These are phyloP conservation scores for Aplysina aerophoba DNA, from an alignment of 37 sponge, comb jelly and placozoan genomes.

Conservation along the genomic window DNA sequence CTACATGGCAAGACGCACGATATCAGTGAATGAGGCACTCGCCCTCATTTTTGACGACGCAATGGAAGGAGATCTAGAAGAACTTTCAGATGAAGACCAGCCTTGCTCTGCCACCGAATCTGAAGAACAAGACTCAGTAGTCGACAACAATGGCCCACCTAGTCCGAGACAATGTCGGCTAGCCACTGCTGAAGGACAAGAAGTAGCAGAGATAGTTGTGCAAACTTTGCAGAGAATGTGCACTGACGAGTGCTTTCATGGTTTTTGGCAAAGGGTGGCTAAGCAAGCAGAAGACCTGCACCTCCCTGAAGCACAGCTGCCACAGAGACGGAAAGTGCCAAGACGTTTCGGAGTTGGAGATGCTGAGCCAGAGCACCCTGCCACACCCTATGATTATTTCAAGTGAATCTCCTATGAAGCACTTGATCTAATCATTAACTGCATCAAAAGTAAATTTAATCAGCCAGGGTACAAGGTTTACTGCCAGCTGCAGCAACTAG, in stretches of 20 bases:
- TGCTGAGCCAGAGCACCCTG: too few species aligned
- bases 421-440: background rate
- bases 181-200: background rate
- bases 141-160: background rate
- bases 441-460: slow-evolving; percentile 14
- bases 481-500: background rate
- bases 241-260: background rate
- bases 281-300: background rate
- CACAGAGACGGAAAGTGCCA: too few species aligned
- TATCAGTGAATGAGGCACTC: background rate
- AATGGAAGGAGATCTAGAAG: background rate
- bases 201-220: slow-evolving; percentile 7
- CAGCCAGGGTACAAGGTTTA: slow-evolving; percentile 16
- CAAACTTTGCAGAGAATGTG: background rate
- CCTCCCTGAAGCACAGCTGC: slow-evolving; percentile 4
- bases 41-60: background rate
- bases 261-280: slow-evolving; percentile 3
- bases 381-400: too few species aligned
- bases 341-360: too few species aligned
- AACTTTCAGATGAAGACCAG: background rate
- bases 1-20: background rate
- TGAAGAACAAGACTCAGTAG: background rate
- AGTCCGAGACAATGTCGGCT: background rate
- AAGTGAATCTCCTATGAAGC: slow-evolving; percentile 1
- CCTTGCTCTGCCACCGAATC: background rate